Evolutionary conservation across 2,797 vertebrate genomes (phyloP), one percentile per base, ranked within the genome.

Genomic region (Parauchenoglanis ngamensis): DNA sequence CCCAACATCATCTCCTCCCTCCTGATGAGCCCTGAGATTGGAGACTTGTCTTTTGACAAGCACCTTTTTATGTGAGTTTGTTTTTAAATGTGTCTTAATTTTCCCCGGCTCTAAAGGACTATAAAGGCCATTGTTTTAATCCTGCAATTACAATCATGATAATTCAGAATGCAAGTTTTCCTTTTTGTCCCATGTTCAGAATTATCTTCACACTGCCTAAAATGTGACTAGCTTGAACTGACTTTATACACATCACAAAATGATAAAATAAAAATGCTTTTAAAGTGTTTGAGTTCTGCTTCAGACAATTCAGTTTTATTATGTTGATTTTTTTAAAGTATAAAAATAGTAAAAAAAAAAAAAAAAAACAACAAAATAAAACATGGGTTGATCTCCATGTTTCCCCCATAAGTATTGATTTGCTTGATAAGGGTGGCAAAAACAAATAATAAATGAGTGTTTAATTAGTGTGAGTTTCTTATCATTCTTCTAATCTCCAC

Each of bases 1-100:
- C 84, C 85, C 83, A 82, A 85, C 81, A 90, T 78, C 86, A 79
- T 89, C 89, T 86, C 80, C 77, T 76, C 59, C 44, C 23, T 31
- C 80, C 78, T 89, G 80, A 73, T 28, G 25, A 61, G 13, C 35
- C 56, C 7, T 21, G n/a, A 83, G 59, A 87, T 28, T 77, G 77
- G 67, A 89, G 82, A 76, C 68, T 49, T 65, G 84, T 46, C n/a
- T 31, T 79, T 25, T 86, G 70, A 84, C 0, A 84, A 78, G 70
- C 59, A 70, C 49, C 46, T n/a, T 77, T n/a, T 25, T 25, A 77
- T 75, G 63, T 89, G 75, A 87, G 73, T 80, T 82, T 56, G 75
- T 40, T 68, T n/a, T 82, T 73, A 57, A 70, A 68, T 49, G 25
- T 40, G 56, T 87, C 13, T 54, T 52, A 52, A 15, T 52, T 28